A percentile compares a stretch with the other conserved stretches of the same genome.
These are phyloP conservation scores for Struthio camelus DNA, from an alignment of 2,113 vertebrate genomes.

Conservation along the genomic window DNA sequence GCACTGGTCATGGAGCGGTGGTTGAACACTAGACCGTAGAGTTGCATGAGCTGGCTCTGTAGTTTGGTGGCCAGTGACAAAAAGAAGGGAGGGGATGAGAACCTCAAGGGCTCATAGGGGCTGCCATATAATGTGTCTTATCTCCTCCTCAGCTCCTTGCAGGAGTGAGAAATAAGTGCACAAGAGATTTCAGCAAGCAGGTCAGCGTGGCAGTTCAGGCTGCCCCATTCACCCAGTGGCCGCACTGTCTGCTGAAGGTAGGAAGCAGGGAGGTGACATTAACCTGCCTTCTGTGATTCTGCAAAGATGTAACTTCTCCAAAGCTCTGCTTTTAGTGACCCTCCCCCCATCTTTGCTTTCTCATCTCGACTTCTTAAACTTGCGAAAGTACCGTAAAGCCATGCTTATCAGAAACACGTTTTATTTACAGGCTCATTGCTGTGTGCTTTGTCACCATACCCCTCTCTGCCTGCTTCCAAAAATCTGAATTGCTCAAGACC, in stretches of 20 bases:
- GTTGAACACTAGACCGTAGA: accelerated
- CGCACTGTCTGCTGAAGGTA: accelerated
- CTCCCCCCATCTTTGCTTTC: neutral
- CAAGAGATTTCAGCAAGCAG: too few species aligned
- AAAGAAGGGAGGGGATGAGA: neutral
- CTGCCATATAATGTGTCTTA: too few species aligned
- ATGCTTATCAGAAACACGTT: accelerated
- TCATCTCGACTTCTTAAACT: neutral
- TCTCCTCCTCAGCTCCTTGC: too few species aligned
- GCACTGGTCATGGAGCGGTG: neutral
- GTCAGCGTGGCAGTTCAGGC: too few species aligned
- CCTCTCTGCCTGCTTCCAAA: neutral
- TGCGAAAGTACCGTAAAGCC: neutral
- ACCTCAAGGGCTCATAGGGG: neutral
- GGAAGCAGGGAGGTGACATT: neutral
- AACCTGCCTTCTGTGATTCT: accelerated
- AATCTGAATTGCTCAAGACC: accelerated
- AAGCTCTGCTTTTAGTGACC: accelerated
- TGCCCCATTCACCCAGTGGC: too few species aligned
- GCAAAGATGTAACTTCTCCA: neutral
- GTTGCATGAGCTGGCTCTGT: neutral
- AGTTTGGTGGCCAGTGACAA: neutral
- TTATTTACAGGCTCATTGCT: neutral
- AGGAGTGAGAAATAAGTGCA: too few species aligned
- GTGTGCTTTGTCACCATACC: accelerated